Percentiles rank a stretch among this genome's conserved stretches.
phyloP scores from a whole-genome alignment of 92 coral and sea anemone species.

The Isaurus tuberculatus region DNA sequence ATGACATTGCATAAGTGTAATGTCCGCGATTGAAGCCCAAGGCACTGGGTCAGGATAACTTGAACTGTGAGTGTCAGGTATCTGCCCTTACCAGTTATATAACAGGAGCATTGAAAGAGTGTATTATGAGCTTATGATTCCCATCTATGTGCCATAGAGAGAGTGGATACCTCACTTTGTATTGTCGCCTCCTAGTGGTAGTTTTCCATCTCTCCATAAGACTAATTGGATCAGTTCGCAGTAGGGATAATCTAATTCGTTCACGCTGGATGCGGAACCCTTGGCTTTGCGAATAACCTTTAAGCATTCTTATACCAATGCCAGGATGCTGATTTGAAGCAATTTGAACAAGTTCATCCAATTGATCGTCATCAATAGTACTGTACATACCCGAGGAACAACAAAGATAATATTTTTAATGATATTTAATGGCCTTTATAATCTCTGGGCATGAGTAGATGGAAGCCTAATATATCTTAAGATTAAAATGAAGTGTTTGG shows the following conservation, averaged over 20 bases:
- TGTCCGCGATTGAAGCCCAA: too few relatives aligned
- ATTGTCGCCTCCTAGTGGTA: constrained; percentile 49
- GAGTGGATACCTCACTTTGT: constrained; percentile 61
- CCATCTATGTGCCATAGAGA: constrained; percentile 63
- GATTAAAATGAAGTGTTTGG: too few relatives aligned
- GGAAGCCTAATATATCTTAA: too few relatives aligned
- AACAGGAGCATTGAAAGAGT: background rate
- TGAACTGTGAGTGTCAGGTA: too few relatives aligned
- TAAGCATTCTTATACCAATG: constrained; percentile 57
- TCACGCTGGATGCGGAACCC: constrained; percentile 63
- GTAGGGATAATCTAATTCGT: constrained; percentile 59
- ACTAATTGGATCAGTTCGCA: constrained; percentile 71
- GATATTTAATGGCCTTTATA: background rate
- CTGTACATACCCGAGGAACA: constrained; percentile 48
- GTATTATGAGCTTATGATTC: constrained; percentile 45
- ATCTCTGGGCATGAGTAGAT: too few relatives aligned
- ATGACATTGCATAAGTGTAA: too few relatives aligned
- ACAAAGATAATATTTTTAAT: background rate
- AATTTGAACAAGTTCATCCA: constrained; percentile 34
- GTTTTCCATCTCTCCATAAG: constrained; percentile 58
- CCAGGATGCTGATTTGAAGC: constrained; percentile 58
- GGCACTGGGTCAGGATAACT: too few relatives aligned
- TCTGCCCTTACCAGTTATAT: too few relatives aligned
- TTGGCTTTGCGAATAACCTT: constrained; percentile 44
- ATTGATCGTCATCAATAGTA: constrained; percentile 46